A percentile compares a stretch with the other conserved stretches of the same genome.
Evolutionary conservation across 2,113 vertebrate species (phyloP).

Genomic region (Halcyon malimbica): DNA sequence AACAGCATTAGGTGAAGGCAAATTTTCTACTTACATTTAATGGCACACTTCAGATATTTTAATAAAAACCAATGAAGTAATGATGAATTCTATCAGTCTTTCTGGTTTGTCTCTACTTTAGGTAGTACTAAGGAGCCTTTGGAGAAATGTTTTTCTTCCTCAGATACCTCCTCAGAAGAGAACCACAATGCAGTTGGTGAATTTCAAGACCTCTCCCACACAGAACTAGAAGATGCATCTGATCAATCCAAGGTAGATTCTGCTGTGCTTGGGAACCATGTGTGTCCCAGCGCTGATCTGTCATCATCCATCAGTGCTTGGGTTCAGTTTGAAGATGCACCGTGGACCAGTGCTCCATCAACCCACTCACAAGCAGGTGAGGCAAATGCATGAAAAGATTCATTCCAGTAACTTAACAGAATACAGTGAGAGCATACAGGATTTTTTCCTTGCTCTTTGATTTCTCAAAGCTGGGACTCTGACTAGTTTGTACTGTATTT

Average conservation of each 20-base stretch:
- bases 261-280: conserved; percentile 32
- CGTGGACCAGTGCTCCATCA: conserved; percentile 50
- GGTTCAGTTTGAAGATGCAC: conserved; percentile 80
- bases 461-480: not conserved
- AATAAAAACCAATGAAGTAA: not conserved
- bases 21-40: not conserved
- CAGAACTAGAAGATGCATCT: conserved; percentile 34
- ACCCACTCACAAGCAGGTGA: conserved; percentile 61
- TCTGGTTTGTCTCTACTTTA: conserved; percentile 10
- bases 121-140: conserved; percentile 45
- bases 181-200: conserved; percentile 33
- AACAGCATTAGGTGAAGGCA: not conserved
- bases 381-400: not conserved
- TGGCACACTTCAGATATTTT: not conserved
- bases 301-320: conserved; percentile 72
- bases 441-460: not conserved
- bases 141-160: conserved; percentile 62
- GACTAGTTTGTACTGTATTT: not conserved
- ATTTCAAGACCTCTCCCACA: conserved; percentile 50
- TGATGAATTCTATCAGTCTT: not conserved
- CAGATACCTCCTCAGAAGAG: conserved; percentile 69
- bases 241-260: conserved; percentile 56
- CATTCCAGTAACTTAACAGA: not conserved
- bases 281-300: conserved; percentile 38
- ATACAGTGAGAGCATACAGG: not conserved